Percentiles rank a stretch among this genome's conserved stretches.
Evolutionary conservation across 2,888 invertebrate species (phyloP).

Genomic region (Drosophila neotestacea): DNA sequence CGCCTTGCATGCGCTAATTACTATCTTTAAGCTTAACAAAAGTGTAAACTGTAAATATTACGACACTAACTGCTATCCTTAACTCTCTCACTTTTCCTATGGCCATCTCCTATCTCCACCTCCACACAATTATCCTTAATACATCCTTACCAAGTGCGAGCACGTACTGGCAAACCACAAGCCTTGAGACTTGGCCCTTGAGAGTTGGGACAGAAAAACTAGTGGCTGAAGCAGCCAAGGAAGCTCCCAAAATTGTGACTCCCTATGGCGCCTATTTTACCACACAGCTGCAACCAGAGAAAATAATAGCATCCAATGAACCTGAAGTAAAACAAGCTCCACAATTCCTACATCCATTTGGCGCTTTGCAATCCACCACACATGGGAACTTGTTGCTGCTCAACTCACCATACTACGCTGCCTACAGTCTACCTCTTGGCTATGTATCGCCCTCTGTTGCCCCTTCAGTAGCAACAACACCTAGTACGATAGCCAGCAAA

Average conservation of each 20-base stretch:
- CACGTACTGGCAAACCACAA: conserved; percentile 78
- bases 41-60: conserved; percentile 51
- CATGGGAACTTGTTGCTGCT: conserved; percentile 35
- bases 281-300: conserved; percentile 31
- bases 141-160: conserved; percentile 42
- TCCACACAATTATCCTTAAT: conserved; percentile 34
- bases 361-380: conserved; percentile 48
- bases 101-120: conserved; percentile 31
- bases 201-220: conserved; percentile 18
- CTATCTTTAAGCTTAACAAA: conserved; percentile 12
- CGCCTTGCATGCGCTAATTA: conserved; percentile 31
- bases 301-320: conserved; percentile 21
- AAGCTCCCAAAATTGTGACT: conserved; percentile 4
- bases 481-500: conserved; percentile 53
- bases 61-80: conserved; percentile 62
- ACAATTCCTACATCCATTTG: conserved; percentile 36
- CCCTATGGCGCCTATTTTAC: conserved; percentile 41
- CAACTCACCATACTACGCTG: conserved; percentile 58
- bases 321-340: conserved; percentile 14
- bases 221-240: not conserved
- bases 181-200: conserved; percentile 80
- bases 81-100: conserved; percentile 56
- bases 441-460: conserved; percentile 63
- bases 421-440: conserved; percentile 48
- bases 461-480: not conserved